These are phyloP conservation scores for Megalonaias nervosa DNA, from an alignment of 1,140 invertebrate species.

Conservation along the genomic window DNA sequence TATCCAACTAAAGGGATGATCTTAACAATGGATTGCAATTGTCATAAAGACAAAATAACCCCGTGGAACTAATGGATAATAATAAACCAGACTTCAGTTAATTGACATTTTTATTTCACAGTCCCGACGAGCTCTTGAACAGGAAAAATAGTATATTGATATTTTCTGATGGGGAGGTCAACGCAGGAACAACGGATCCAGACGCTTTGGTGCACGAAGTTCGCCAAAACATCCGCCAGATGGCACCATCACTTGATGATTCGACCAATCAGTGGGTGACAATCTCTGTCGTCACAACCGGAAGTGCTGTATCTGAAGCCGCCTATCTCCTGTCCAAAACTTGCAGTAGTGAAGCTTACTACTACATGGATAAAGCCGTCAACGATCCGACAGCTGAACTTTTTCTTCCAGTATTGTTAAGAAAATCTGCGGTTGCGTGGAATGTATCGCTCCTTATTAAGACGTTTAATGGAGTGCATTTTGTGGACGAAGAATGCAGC, in stretches of 20 bases:
- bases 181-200: slow-evolving; percentile 50
- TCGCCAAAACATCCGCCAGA: slow-evolving; percentile 51
- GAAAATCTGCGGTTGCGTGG: slow-evolving; percentile 58
- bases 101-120: slow-evolving; percentile 9
- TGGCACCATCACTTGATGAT: slow-evolving; percentile 36
- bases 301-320: slow-evolving; percentile 47
- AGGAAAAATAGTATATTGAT: slow-evolving; percentile 58
- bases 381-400: slow-evolving; percentile 45
- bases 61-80: no score
- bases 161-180: slow-evolving; percentile 61
- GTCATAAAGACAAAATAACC: no score
- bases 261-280: slow-evolving; percentile 54
- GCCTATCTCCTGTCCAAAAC: slow-evolving; percentile 55
- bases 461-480: slow-evolving; percentile 36
- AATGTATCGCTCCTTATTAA: slow-evolving; percentile 46
- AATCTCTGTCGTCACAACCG: slow-evolving; percentile 52
- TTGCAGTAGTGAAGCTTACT: slow-evolving; percentile 59
- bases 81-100: neutral
- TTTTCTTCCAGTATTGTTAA: slow-evolving; percentile 56
- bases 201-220: slow-evolving; percentile 46
- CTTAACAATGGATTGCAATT: no score
- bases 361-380: slow-evolving; percentile 47
- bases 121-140: slow-evolving; percentile 34
- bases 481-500: slow-evolving; percentile 42
- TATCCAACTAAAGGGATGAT: no score